Percentiles rank a stretch among this genome's conserved stretches.
phyloP scores from a whole-genome alignment of 1,140 invertebrate species.

The Papilio helenus region DNA sequence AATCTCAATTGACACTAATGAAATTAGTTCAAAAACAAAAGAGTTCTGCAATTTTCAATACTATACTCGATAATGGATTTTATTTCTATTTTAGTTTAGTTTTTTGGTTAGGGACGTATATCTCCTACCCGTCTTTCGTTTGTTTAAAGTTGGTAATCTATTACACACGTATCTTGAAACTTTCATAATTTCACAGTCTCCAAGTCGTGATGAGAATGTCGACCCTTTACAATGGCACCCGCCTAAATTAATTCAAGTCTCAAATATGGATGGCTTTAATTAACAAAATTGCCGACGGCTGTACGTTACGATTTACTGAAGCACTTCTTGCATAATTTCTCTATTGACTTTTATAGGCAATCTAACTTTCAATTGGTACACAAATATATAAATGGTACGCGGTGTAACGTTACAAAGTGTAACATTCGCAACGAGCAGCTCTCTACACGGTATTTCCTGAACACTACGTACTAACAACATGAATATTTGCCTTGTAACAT shows the following conservation, averaged over 20 bases:
- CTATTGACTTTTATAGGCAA: not conserved
- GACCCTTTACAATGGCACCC: not conserved
- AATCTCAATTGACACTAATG: not conserved
- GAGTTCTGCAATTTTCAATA: too few relatives aligned
- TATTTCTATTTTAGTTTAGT: not conserved
- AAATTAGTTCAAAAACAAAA: too few relatives aligned
- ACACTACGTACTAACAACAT: too few relatives aligned
- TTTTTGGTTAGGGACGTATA: not conserved
- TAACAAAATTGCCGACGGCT: not conserved
- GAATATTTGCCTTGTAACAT: too few relatives aligned
- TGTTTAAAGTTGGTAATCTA: not conserved
- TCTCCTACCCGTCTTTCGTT: not conserved
- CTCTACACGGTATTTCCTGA: too few relatives aligned
- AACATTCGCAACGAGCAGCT: too few relatives aligned
- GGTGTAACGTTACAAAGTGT: too few relatives aligned
- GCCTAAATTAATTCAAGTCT: not conserved
- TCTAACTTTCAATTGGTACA: not conserved
- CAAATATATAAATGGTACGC: too few relatives aligned
- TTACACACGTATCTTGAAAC: not conserved
- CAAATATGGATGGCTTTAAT: slow-evolving; percentile 22
- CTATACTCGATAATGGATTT: not conserved
- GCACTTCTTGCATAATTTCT: not conserved
- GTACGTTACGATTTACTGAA: not conserved
- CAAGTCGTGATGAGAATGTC: not conserved
- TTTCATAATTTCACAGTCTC: not conserved